Percentiles rank a stretch among this genome's conserved stretches.
These are phyloP conservation scores for Petrocephalus zakoni DNA, from an alignment of 2,113 vertebrate genomes.

Conservation along the genomic window DNA sequence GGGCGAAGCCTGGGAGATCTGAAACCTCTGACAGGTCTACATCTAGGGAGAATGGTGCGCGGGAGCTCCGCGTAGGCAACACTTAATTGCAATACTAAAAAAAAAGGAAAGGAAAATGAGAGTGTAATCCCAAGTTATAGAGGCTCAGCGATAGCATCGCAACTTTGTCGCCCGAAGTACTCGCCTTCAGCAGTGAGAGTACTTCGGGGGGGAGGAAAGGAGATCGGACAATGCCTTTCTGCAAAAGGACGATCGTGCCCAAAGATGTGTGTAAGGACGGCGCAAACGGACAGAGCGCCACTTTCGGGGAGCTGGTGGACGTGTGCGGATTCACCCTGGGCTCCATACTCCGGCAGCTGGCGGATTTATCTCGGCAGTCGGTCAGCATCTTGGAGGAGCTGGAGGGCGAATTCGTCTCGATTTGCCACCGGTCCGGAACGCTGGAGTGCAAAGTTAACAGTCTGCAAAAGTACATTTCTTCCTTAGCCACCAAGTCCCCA, in stretches of 20 bases:
- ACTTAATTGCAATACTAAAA: slow-evolving; percentile 27
- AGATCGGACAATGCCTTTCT: slow-evolving; percentile 59
- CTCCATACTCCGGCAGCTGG: slow-evolving; percentile 63
- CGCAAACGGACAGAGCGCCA: slow-evolving; percentile 32
- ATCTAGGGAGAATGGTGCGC: slow-evolving; percentile 17
- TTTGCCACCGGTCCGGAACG: slow-evolving; percentile 57
- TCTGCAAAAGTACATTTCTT: slow-evolving; percentile 55
- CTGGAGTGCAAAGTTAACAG: slow-evolving; percentile 57
- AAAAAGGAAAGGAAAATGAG: slow-evolving; percentile 36
- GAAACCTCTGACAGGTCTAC: slow-evolving; percentile 32
- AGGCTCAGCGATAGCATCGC: slow-evolving; percentile 37
- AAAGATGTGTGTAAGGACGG: slow-evolving; percentile 56
- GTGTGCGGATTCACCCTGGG: slow-evolving; percentile 58
- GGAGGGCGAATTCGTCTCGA: slow-evolving; percentile 58
- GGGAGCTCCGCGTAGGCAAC: slow-evolving; percentile 43
- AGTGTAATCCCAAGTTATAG: slow-evolving; percentile 42
- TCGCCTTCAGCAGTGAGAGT: slow-evolving; percentile 16
- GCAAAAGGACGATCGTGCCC: slow-evolving; percentile 61
- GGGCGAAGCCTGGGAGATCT: slow-evolving; percentile 22
- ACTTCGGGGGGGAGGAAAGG: neutral
- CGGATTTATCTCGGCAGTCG: slow-evolving; percentile 64
- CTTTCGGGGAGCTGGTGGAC: slow-evolving; percentile 56
- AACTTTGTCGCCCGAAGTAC: slow-evolving; percentile 31
- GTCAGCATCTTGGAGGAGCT: slow-evolving; percentile 67
- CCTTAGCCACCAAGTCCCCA: slow-evolving; percentile 53